Evolutionary conservation across 2,113 vertebrate species (phyloP), one percentile per base, ranked within the genome.

Genomic region (Bostrychus sinensis): DNA sequence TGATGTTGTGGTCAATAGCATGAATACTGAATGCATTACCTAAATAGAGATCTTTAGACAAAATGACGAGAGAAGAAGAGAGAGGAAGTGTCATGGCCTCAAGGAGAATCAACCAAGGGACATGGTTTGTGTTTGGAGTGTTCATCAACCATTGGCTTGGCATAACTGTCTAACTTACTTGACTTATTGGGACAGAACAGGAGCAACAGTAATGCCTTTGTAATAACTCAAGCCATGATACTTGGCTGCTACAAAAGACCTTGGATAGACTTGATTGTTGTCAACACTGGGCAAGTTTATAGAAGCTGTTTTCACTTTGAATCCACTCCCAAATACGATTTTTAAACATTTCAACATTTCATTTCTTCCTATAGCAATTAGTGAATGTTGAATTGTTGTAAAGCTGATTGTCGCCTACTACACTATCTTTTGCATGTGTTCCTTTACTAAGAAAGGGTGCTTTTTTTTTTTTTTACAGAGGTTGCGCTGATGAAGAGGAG

Each of bases 361-460:
- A 11, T 25, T 25, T 48, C 11, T 14, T 48, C 12, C 22, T 48
- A 10, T 25, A 48, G 22, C 13, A 14, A 25, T 25, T 20, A 45
- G 22, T 14, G 5, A 20, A 48, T 13, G 13, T 3, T 48, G 3
- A 25, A 9, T 20, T 14, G 16, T 42, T 42, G 11, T 41, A 71
- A 87, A 85, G 78, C 36, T 54, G 14, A 81, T 13, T 14, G 4
- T 23, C 8, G 0, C 43, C 58, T 16, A 65, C 56, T 26, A 28
- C 11, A 45, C 3, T 7, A 17, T 14, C 7, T 56, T 3, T 36
- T 63, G 56, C 12, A 25, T 28, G 38, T 72, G 46, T 50, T 25
- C 23, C 14, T 70, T 60, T n/a, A 73, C 0, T 42, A 84, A 60
- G 4, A 67, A 79, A 4, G 86, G 78, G 11, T 81, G 70, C 30